Evolutionary conservation across 2,888 invertebrate genomes (phyloP).

Genomic region (Epinotia bilunana): DNA sequence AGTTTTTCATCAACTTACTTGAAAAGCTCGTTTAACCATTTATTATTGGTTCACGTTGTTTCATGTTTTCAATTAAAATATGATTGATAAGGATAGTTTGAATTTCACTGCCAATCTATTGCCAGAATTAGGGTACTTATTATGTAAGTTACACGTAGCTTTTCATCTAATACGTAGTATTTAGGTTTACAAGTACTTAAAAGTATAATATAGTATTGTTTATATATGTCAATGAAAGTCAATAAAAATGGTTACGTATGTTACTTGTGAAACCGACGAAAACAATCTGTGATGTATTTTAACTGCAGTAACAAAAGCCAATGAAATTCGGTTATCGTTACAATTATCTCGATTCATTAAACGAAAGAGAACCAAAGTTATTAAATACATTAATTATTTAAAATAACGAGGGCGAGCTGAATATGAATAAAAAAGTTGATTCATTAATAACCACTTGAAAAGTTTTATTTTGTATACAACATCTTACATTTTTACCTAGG

Average conservation of each 20-base stretch:
- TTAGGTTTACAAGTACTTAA: too few species aligned
- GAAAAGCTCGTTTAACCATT: conserved; percentile 8
- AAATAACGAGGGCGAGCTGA: conserved; percentile 6
- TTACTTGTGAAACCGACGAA: background rate
- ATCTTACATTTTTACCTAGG: conserved; percentile 55
- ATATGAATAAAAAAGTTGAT: conserved; percentile 28
- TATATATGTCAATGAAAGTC: background rate
- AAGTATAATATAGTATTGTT: too few species aligned
- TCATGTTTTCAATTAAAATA: too few species aligned
- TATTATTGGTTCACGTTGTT: background rate
- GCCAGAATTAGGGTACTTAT: too few species aligned
- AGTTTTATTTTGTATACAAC: conserved; percentile 51
- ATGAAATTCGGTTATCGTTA: conserved; percentile 2
- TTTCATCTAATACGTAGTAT: too few species aligned
- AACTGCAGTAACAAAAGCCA: conserved; percentile 2
- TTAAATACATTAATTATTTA: conserved; percentile 31
- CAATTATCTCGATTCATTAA: conserved; percentile 34
- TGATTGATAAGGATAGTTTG: too few species aligned
- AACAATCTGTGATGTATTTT: background rate
- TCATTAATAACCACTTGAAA: conserved; percentile 42
- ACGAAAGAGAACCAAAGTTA: conserved; percentile 27
- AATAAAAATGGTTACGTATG: background rate
- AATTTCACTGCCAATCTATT: too few species aligned
- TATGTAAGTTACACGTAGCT: too few species aligned
- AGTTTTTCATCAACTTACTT: conserved; percentile 30